Evolutionary conservation across 1,140 invertebrate species (phyloP).

Genomic region (Pararge aegeria): DNA sequence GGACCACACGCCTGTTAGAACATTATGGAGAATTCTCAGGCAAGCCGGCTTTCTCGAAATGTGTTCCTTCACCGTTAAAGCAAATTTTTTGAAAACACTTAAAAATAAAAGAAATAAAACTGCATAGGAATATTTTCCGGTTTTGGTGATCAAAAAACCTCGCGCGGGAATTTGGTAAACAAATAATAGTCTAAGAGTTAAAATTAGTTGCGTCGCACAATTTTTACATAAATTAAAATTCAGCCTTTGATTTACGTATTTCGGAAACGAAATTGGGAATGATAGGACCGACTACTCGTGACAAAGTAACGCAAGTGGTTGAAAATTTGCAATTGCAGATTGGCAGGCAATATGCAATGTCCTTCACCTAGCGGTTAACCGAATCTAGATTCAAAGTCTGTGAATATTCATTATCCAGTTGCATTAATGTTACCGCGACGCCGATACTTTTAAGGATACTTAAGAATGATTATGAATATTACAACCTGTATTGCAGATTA

Average conservation of each 20-base stretch:
- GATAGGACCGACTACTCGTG: conserved; percentile 36
- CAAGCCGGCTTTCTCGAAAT: too few species aligned
- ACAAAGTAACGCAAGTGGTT: conserved; percentile 52
- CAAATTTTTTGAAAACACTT: too few species aligned
- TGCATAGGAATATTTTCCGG: too few species aligned
- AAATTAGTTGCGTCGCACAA: too few species aligned
- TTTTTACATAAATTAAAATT: conserved; percentile 35
- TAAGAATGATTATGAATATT: neutral
- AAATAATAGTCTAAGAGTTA: too few species aligned
- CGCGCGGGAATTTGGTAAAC: neutral
- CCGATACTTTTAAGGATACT: neutral
- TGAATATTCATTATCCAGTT: conserved; percentile 1
- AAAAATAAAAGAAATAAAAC: too few species aligned
- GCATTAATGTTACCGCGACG: neutral
- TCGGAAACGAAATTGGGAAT: conserved; percentile 21
- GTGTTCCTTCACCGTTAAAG: too few species aligned
- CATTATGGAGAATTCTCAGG: too few species aligned
- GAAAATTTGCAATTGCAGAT: conserved; percentile 69
- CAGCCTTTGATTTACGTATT: conserved; percentile 31
- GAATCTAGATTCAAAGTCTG: conserved; percentile 1
- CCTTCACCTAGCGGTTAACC: conserved; percentile 43
- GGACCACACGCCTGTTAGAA: too few species aligned
- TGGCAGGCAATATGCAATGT: conserved; percentile 71
- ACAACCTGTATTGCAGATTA: too few species aligned
- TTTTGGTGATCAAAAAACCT: too few species aligned